A percentile compares a stretch with the other conserved stretches of the same genome.
phyloP scores from a whole-genome alignment of 2,797 vertebrate species.

The Sciurus carolinensis region DNA sequence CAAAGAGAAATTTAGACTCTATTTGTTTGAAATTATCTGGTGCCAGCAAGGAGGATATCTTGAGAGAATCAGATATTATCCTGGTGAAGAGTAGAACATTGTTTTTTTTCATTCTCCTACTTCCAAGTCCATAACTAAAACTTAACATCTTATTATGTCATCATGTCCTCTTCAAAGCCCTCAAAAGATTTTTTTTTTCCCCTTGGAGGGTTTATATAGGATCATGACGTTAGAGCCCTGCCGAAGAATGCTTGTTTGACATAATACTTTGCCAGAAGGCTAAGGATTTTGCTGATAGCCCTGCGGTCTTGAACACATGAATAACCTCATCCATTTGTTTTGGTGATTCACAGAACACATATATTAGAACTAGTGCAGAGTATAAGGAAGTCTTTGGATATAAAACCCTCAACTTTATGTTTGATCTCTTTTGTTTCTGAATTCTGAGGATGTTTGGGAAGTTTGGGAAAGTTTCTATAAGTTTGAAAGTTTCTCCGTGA shows the following conservation, averaged over 20 bases:
- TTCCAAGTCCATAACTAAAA: not conserved
- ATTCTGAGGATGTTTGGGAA: not conserved
- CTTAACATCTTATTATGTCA: not conserved
- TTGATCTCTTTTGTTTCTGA: not conserved
- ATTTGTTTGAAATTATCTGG: not conserved
- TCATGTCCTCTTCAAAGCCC: not conserved
- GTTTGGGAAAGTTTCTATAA: not conserved
- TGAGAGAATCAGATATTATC: not conserved
- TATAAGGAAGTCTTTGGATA: not conserved
- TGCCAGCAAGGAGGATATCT: not conserved
- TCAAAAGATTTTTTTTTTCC: not conserved
- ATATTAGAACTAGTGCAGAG: no score
- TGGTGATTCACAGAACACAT: not conserved
- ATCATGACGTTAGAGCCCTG: not conserved
- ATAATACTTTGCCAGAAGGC: not conserved
- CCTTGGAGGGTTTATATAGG: not conserved
- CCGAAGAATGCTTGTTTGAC: not conserved
- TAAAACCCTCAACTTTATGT: no score
- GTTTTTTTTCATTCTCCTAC: not conserved
- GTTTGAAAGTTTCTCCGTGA: no score
- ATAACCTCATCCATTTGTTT: not conserved
- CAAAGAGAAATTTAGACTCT: not conserved
- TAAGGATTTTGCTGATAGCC: not conserved
- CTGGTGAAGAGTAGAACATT: not conserved
- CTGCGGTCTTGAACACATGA: not conserved